Evolutionary conservation across 35 echinoderm and acorn worm species (phyloP).

Genomic region (Hemicentrotus pulcherrimus): DNA sequence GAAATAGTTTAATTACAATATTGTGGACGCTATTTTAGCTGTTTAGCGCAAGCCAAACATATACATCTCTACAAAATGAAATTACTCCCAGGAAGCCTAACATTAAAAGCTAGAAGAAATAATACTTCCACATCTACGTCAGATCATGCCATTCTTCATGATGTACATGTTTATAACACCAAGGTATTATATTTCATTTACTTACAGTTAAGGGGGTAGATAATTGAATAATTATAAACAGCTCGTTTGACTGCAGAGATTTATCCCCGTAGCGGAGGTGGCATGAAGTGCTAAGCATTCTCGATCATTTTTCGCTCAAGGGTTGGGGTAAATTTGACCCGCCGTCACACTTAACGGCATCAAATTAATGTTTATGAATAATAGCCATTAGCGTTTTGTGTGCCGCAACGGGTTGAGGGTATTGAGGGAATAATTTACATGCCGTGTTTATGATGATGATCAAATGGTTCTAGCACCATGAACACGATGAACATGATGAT

Average conservation of each 20-base stretch:
- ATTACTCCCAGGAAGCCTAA: too few relatives aligned
- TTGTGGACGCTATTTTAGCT: too few relatives aligned
- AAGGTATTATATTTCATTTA: not conserved
- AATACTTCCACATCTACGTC: not conserved
- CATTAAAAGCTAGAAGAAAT: not conserved
- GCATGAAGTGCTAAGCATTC: not conserved
- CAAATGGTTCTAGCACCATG: not conserved
- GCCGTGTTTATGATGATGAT: not conserved
- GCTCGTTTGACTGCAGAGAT: not conserved
- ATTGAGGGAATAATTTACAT: not conserved
- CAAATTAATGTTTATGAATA: conserved; percentile 20
- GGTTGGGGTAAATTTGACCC: not conserved
- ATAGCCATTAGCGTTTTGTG: not conserved
- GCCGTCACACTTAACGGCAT: not conserved
- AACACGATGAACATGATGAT: not conserved
- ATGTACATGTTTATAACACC: not conserved
- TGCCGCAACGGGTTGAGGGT: not conserved
- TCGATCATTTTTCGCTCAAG: not conserved
- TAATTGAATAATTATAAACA: conserved; percentile 21
- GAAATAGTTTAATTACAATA: too few relatives aligned
- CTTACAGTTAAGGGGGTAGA: not conserved
- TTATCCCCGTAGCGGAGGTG: not conserved
- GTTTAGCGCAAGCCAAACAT: too few relatives aligned
- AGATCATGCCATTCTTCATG: not conserved
- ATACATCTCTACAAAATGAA: too few relatives aligned